Evolutionary conservation across 2,888 invertebrate genomes (phyloP), one percentile per base, ranked within the genome.

Genomic region (Lasiommata megera): DNA sequence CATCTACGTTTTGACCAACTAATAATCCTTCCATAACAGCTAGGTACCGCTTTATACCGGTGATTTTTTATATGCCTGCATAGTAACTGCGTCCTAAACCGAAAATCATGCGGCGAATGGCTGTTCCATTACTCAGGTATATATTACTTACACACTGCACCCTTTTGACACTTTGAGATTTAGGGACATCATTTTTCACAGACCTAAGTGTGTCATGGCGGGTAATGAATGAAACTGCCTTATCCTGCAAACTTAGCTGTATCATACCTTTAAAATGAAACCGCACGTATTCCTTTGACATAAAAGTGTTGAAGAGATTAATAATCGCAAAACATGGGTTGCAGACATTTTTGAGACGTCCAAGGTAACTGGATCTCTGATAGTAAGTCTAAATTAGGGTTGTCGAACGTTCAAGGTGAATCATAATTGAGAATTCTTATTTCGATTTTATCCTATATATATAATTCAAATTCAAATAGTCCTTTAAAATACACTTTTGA

Each of bases 131-230:
- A 48, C 29, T 46, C n/a, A n/a, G n/a, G n/a, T 44, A 58, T 58
- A 43, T 48, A 31, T 8, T 31, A 11, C 50, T 54, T 47, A 43
- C 54, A 37, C 11, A 47, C 34, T 17, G 23, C 50, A 23, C 12
- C 18, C 54, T 58, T 56, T 64, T 62, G 57, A 57, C 34, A 55
- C 52, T 60, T 62, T 62, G 54, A 62, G 62, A 61, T 60, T 56
- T 52, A 58, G 54, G 52, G 63, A 62, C 64, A 67, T 67, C 65
- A 67, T 67, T 67, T 67, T 67, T 67, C 67, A 65, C 62, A 58
- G 31, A 55, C 62, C 60, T 58, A 48, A 61, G 60, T 66, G 60
- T 60, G 64, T 67, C 67, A 67, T 59, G 61, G 58, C 48, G 54
- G 47, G 55, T 67, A 67, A 67, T 65, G 64, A 67, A 67, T 67